Evolutionary conservation across 2,888 invertebrate genomes (phyloP).

Genomic region (Crioceris asparagi): DNA sequence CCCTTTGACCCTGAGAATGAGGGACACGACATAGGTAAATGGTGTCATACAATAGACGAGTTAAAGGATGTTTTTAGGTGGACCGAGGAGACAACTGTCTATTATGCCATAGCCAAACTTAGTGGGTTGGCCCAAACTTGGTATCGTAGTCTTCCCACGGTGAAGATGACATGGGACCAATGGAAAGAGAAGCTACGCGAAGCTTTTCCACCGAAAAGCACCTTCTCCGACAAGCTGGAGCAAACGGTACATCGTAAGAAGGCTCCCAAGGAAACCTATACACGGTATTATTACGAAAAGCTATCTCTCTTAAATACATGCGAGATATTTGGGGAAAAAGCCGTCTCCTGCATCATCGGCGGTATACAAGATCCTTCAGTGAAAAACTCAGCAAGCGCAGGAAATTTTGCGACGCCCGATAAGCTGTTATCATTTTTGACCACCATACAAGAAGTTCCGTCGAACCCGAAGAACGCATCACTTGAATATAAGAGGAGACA

Average conservation of each 20-base stretch:
- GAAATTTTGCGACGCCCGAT: slow-evolving; percentile 14
- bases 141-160: slow-evolving; percentile 10
- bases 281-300: slow-evolving; percentile 18
- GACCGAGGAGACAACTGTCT: too few species aligned
- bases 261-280: slow-evolving; percentile 14
- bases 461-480: too few species aligned
- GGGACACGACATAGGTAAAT: too few species aligned
- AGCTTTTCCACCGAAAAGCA: slow-evolving; percentile 13
- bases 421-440: too few species aligned
- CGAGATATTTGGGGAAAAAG: slow-evolving; percentile 14
- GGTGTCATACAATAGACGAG: too few species aligned
- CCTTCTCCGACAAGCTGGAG: slow-evolving; percentile 11
- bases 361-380: slow-evolving; percentile 14
- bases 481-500: too few species aligned
- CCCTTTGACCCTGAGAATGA: too few species aligned
- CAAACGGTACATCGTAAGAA: slow-evolving; percentile 16
- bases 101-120: background rate
- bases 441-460: too few species aligned
- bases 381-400: slow-evolving; percentile 13
- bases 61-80: too few species aligned
- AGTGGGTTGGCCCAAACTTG: background rate
- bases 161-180: slow-evolving; percentile 15
- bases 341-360: slow-evolving; percentile 17
- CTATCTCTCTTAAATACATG: slow-evolving; percentile 15
- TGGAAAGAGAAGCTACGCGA: slow-evolving; percentile 15